A percentile compares a stretch with the other conserved stretches of the same genome.
phyloP scores from a whole-genome alignment of 2,888 invertebrate genomes.

The Calameuta pallipes region DNA sequence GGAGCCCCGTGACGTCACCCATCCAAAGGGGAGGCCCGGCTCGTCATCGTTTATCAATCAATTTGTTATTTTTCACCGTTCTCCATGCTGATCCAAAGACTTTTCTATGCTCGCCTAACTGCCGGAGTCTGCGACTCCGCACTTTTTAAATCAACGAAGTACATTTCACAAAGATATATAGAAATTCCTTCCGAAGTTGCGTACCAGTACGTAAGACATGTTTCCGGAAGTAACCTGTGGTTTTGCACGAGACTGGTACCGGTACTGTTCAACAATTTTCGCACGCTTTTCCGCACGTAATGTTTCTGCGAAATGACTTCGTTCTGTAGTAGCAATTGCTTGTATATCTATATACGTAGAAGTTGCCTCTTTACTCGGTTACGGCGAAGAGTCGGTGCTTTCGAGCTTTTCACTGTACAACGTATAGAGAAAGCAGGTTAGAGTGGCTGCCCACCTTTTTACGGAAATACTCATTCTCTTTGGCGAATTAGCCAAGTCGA shows the following conservation, averaged over 20 bases:
- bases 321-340: not conserved
- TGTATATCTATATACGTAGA: not conserved
- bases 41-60: constrained; percentile 51
- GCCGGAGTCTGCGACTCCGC: not conserved
- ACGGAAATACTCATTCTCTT: not conserved
- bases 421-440: not conserved
- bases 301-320: not conserved
- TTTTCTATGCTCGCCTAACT: not conserved
- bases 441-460: not conserved
- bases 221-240: not conserved
- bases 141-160: not conserved
- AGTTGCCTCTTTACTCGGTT: not conserved
- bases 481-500: not conserved
- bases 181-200: not conserved
- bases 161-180: not conserved
- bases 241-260: not conserved
- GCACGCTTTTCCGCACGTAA: not conserved
- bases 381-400: not conserved
- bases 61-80: constrained; percentile 41
- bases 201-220: not conserved
- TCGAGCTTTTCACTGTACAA: not conserved
- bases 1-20: constrained; percentile 34
- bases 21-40: constrained; percentile 33
- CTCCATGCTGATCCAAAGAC: constrained; percentile 17
- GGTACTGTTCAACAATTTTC: not conserved